Evolutionary conservation across 2,888 invertebrate genomes (phyloP).

Genomic region (Portevinia maculata): DNA sequence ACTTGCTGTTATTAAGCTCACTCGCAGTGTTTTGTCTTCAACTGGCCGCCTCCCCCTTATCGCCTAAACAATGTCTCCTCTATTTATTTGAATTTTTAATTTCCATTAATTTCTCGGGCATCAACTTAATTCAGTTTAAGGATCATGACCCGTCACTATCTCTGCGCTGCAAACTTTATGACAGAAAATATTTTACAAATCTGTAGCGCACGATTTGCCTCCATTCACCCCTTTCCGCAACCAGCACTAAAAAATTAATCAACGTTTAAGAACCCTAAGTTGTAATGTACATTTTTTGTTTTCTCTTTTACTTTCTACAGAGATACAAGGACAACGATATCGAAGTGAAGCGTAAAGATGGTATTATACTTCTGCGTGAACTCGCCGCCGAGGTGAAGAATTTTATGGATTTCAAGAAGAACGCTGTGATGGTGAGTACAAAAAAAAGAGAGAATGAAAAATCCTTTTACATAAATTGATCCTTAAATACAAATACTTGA

Average conservation of each 20-base stretch:
- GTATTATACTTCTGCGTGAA: constrained; percentile 92
- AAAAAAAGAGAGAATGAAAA: constrained; percentile 3
- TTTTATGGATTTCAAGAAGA: constrained; percentile 96
- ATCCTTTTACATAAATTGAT: constrained; percentile 49
- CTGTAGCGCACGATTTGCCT: too few relatives aligned
- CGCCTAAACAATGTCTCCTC: constrained; percentile 17
- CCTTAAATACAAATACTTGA: constrained; percentile 46
- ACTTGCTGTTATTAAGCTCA: constrained; percentile 12
- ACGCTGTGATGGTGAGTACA: constrained; percentile 92
- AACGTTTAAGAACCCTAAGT: constrained; percentile 67
- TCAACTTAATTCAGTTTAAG: constrained; percentile 64
- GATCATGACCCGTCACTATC: constrained; percentile 53
- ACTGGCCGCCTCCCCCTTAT: background rate
- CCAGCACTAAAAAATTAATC: constrained; percentile 66
- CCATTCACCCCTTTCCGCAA: background rate
- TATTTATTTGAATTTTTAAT: constrained; percentile 67
- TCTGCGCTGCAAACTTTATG: constrained; percentile 64
- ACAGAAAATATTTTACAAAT: constrained; percentile 38
- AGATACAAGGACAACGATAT: constrained; percentile 91
- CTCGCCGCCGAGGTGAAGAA: constrained; percentile 95
- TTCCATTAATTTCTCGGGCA: constrained; percentile 49
- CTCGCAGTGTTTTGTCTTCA: constrained; percentile 1
- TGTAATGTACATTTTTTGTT: constrained; percentile 56
- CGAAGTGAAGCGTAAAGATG: constrained; percentile 92
- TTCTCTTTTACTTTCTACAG: constrained; percentile 83